Base-by-base conservation (phyloP, 2,113 vertebrate genomes). In the Eublepharis macularius region DNA sequence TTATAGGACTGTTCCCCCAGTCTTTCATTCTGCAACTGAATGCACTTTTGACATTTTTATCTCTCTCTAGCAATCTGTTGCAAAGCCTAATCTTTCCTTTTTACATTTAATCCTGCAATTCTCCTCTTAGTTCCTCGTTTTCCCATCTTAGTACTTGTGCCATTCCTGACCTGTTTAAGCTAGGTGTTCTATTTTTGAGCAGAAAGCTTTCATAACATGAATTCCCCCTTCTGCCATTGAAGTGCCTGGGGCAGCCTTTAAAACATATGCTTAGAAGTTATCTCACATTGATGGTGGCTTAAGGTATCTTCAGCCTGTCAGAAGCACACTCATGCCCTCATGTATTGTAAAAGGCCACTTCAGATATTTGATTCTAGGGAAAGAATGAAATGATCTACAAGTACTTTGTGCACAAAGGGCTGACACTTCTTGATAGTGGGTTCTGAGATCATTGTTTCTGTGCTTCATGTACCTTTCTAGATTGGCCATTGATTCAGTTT, bases 351-450 rank as follows among this genome's bases (percentile, higher is more conserved):
- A 68, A 36, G n/a, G 29, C 7, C 19, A 13, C 14, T 47, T 75
- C 65, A 45, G 57, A 24, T 79, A 16, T 36, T 84, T 72, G 65
- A 57, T 17, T 57, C 74, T 10, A 47, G 32, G 32, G n/a, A 57
- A 21, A 66, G 39, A 68, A 36, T 16, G 49, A 85, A 70, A 79
- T 81, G 39, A 84, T 68, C 45, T 4, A 0, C 5, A n/a, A 68
- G 86, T 92, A 82, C 88, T 83, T 86, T 81, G 90, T 86, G 85
- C 4, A 19, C 65, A 79, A 69, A 92, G 80, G 88, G 89, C 84
- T 84, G 88, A 81, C 81, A 68, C 86, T 41, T 0, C 6, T 76
- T 90, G 54, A 80, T 75, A 41, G 41, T 88, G 88, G 86, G 54
- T 60, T 68, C 76, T 32, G n/a, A 83, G 80, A 74, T 75, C 0